phyloP scores from a whole-genome alignment of 53 echinoderm and acorn worm species.

The Stichopus horrens region DNA sequence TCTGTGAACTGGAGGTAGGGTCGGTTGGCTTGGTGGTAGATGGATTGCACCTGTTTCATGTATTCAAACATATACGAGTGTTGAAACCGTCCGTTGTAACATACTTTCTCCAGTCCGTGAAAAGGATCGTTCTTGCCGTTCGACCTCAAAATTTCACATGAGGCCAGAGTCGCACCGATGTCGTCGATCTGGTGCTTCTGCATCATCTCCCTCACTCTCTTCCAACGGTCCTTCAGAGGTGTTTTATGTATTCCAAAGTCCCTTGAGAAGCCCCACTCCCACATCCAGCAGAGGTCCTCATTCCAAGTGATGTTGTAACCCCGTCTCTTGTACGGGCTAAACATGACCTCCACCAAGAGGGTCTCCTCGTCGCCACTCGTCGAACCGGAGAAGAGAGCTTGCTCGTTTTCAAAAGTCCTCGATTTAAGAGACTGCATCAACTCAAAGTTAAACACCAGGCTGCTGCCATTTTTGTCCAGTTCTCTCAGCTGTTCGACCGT shows the following conservation, averaged over 20 bases:
- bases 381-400: constrained; percentile 73
- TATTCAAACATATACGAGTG: constrained; percentile 71
- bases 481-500: constrained; percentile 58
- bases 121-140: constrained; percentile 84
- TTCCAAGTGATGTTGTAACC: constrained; percentile 75
- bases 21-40: constrained; percentile 6
- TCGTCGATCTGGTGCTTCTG: constrained; percentile 62
- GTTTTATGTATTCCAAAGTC: constrained; percentile 68
- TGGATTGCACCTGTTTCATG: constrained; percentile 55
- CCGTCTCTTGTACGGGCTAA: constrained; percentile 61
- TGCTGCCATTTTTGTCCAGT: constrained; percentile 42
- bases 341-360: constrained; percentile 45
- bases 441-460: constrained; percentile 67
- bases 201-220: constrained; percentile 53
- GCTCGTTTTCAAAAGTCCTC: constrained; percentile 76
- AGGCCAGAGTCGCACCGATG: constrained; percentile 64
- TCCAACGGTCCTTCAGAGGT: constrained; percentile 63
- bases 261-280: constrained; percentile 89
- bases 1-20: constrained; percentile 77
- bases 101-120: constrained; percentile 69
- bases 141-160: constrained; percentile 74
- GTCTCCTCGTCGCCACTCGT: constrained; percentile 61
- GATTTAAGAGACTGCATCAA: constrained; percentile 85
- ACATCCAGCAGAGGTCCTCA: constrained; percentile 88
- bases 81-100: constrained; percentile 81